Evolutionary conservation across 2,113 vertebrate genomes (phyloP).

Genomic region (Saccopteryx leptura): DNA sequence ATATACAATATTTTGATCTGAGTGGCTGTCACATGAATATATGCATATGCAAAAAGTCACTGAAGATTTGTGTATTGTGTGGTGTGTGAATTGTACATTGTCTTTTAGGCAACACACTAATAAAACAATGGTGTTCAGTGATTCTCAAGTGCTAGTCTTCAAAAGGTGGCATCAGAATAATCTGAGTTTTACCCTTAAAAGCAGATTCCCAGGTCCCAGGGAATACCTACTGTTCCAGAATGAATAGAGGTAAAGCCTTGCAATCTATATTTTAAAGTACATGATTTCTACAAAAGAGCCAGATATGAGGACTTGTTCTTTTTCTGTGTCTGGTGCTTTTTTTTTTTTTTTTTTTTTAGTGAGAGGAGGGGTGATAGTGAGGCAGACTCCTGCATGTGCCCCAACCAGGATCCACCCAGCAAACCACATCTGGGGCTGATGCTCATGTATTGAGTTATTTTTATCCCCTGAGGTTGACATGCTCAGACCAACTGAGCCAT

Average conservation of each 20-base stretch:
- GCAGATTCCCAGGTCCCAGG: not conserved
- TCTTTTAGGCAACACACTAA: not conserved
- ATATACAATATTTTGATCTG: not conserved
- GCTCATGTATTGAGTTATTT: too few species aligned
- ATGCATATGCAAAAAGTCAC: not conserved
- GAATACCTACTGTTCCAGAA: not conserved
- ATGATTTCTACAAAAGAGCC: not conserved
- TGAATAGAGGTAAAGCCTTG: not conserved
- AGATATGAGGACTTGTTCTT: not conserved
- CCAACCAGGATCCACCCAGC: too few species aligned
- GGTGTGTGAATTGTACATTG: not conserved
- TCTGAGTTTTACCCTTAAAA: slow-evolving; percentile 4
- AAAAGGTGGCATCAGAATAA: not conserved
- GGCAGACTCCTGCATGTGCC: too few species aligned
- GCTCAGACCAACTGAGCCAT: too few species aligned
- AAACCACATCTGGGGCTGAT: too few species aligned
- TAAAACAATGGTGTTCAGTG: not conserved
- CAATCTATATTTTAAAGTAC: slow-evolving; percentile 27
- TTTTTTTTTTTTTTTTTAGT: too few species aligned
- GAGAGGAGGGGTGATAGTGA: too few species aligned
- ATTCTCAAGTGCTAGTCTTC: not conserved
- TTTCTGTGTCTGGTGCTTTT: not conserved
- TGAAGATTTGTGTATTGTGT: not conserved
- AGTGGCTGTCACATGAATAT: not conserved
- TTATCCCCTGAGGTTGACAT: too few species aligned